Percentiles rank a stretch among this genome's conserved stretches.
Conservation (phyloP, 2,797 vertebrate genomes). For the Molossus alvarezi region DNA sequence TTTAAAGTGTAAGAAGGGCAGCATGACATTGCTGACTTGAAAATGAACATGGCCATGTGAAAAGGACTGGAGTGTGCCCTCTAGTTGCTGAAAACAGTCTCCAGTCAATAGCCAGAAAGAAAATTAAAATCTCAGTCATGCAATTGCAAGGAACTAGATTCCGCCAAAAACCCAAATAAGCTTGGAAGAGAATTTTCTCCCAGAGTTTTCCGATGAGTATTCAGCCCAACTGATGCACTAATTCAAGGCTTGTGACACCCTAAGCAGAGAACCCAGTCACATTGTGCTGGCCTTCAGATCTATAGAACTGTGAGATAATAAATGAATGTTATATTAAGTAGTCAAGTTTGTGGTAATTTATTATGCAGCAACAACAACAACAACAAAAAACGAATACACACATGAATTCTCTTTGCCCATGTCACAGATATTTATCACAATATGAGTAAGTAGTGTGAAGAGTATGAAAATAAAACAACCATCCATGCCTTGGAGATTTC, state of each 20-base stretch:
- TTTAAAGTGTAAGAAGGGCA: not conserved
- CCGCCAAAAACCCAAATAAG: not conserved
- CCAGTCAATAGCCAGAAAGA: not conserved
- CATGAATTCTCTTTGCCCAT: not conserved
- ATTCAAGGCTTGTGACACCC: not conserved
- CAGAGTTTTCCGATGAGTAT: conserved; percentile 6
- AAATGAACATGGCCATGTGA: not conserved
- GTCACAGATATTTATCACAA: not conserved
- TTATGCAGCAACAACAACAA: not conserved
- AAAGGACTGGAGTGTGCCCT: not conserved
- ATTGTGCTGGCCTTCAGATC: not conserved
- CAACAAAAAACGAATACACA: not conserved
- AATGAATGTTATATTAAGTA: not conserved
- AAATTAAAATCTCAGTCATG: not conserved
- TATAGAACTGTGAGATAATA: not conserved
- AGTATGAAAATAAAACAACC: not conserved
- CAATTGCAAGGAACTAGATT: not conserved
- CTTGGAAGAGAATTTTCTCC: not conserved
- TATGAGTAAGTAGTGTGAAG: not conserved
- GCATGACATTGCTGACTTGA: not conserved
- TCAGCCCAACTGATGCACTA: not conserved
- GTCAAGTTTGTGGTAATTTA: not conserved
- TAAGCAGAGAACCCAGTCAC: not conserved
- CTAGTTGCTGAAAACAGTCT: not conserved
- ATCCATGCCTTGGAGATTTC: not conserved